phyloP scores from a whole-genome alignment of 2,888 invertebrate genomes.

The Agonopterix arenella region DNA sequence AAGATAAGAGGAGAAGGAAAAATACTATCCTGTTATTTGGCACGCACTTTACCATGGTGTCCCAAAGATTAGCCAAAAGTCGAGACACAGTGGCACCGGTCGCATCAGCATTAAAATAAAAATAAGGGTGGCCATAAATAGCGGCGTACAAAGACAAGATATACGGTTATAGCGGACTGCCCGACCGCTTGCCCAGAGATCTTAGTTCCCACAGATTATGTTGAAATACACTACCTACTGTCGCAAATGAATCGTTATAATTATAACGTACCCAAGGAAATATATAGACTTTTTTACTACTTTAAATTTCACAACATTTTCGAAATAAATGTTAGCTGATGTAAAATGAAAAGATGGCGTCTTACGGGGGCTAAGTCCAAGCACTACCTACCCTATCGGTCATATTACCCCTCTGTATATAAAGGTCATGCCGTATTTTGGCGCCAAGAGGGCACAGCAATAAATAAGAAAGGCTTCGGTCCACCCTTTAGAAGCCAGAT shows the following conservation, averaged over 20 bases:
- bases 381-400: conserved; percentile 46
- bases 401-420: conserved; percentile 42
- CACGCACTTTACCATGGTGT: not conserved
- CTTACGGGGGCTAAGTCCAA: too few species aligned
- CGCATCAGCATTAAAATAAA: conserved; percentile 77
- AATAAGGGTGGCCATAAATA: conserved; percentile 73
- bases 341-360: too few species aligned
- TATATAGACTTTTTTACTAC: too few species aligned
- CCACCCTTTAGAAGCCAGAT: conserved; percentile 64
- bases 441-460: conserved; percentile 55
- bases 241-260: not conserved
- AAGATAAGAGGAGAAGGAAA: too few species aligned
- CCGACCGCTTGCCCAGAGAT: conserved; percentile 41
- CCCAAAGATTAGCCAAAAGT: conserved; percentile 4
- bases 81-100: conserved; percentile 69
- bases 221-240: conserved; percentile 1
- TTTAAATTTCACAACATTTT: too few species aligned
- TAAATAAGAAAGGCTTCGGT: conserved; percentile 64
- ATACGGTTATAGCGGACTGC: conserved; percentile 65
- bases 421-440: conserved; percentile 58
- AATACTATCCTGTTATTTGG: too few species aligned
- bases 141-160: conserved; percentile 68
- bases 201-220: conserved; percentile 8
- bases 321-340: too few species aligned
- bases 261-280: not conserved